Conservation (phyloP, 2,113 vertebrate genomes). For the Pomatorhinus ruficollis region DNA sequence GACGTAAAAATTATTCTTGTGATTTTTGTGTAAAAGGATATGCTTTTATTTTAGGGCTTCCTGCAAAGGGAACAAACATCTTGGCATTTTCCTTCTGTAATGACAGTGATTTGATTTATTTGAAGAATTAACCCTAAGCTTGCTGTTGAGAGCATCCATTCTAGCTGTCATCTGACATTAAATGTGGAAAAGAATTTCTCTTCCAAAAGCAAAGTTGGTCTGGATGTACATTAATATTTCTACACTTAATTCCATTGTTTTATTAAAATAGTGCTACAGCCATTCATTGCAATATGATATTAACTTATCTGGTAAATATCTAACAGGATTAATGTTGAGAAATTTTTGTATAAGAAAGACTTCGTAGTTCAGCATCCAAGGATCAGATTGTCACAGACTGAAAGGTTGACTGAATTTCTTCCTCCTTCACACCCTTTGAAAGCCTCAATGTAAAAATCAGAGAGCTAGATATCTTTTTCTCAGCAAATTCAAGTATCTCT, state of each 20-base stretch:
- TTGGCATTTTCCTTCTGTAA: not conserved
- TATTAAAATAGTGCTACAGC: constrained; percentile 46
- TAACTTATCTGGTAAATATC: constrained; percentile 41
- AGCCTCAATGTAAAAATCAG: not conserved
- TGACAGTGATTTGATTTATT: not conserved
- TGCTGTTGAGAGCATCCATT: not conserved
- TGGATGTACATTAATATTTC: constrained; percentile 9
- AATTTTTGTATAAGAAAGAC: constrained; percentile 57
- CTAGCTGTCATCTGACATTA: not conserved
- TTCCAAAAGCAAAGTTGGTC: not conserved
- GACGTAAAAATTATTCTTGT: not conserved
- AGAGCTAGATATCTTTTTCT: not conserved
- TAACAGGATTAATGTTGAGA: constrained; percentile 50
- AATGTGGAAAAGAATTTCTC: not conserved
- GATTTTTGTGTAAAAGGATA: not conserved
- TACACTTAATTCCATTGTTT: constrained; percentile 36
- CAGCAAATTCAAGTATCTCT: not conserved
- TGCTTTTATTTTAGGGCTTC: not conserved
- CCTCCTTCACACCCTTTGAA: not conserved
- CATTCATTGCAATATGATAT: constrained; percentile 45
- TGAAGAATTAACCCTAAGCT: not conserved
- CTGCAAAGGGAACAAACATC: not conserved
- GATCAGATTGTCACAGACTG: constrained; percentile 36
- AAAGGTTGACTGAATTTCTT: constrained; percentile 11
- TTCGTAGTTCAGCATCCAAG: constrained; percentile 24